phyloP scores from a whole-genome alignment of 2,113 vertebrate species.

The Amazona guildingii region DNA sequence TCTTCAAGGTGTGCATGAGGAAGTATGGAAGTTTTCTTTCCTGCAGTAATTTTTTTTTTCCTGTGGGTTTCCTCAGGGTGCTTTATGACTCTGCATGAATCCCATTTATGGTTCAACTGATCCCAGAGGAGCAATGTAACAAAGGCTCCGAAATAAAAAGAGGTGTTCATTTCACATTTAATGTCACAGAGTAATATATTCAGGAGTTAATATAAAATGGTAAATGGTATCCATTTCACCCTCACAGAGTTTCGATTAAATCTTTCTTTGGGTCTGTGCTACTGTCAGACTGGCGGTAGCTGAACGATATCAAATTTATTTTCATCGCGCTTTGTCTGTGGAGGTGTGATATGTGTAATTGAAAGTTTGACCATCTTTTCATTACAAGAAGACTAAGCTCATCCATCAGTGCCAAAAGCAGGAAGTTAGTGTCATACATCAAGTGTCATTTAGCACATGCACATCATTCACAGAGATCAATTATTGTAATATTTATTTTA shows the following conservation, averaged over 20 bases:
- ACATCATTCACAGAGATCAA: constrained; percentile 68
- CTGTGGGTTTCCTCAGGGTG: neutral
- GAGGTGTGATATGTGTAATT: neutral
- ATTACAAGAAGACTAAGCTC: constrained; percentile 51
- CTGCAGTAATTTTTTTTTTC: neutral
- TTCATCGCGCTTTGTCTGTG: neutral
- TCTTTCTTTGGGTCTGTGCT: neutral
- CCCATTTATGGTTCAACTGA: neutral
- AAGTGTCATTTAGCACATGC: constrained; percentile 36
- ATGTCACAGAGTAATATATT: neutral
- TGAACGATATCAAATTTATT: neutral
- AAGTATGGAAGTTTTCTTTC: neutral
- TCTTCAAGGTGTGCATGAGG: neutral
- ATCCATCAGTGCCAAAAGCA: constrained; percentile 68
- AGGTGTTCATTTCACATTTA: neutral
- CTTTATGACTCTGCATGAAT: neutral
- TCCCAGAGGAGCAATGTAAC: constrained; percentile 22
- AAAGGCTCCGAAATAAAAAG: constrained; percentile 16
- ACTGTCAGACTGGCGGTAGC: neutral
- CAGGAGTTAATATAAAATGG: neutral
- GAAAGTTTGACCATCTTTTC: constrained; percentile 69
- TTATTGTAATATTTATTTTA: constrained; percentile 76
- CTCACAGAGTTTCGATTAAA: neutral
- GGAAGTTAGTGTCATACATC: constrained; percentile 59
- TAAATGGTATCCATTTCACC: neutral